Conservation (phyloP, 2,797 vertebrate genomes). For the Percopsis omiscomaycus region DNA sequence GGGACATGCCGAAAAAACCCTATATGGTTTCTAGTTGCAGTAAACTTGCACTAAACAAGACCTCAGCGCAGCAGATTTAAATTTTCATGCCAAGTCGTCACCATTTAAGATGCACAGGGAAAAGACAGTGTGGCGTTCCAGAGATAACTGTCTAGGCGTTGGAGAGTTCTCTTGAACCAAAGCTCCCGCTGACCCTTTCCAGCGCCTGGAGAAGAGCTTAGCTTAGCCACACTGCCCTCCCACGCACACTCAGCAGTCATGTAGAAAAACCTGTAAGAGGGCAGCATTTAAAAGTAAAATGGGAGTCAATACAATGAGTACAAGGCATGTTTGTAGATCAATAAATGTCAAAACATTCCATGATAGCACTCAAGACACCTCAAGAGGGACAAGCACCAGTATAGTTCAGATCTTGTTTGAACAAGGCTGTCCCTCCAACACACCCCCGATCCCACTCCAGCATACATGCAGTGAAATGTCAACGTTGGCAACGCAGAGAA, state of each 20-base stretch:
- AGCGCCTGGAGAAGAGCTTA: slow-evolving; percentile 30
- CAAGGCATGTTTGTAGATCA: slow-evolving; percentile 68
- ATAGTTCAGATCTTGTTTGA: slow-evolving; percentile 15
- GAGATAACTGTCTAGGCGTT: neutral
- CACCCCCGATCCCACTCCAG: too few species aligned
- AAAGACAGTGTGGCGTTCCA: too few species aligned
- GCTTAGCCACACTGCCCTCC: slow-evolving; percentile 54
- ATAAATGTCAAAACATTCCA: slow-evolving; percentile 46
- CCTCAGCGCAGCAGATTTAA: too few species aligned
- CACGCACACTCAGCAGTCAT: slow-evolving; percentile 49
- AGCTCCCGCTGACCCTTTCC: slow-evolving; percentile 20
- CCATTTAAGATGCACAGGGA: too few species aligned
- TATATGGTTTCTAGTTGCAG: too few species aligned
- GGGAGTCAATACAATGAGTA: slow-evolving; percentile 70
- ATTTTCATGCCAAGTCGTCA: too few species aligned
- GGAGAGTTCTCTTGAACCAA: slow-evolving; percentile 20
- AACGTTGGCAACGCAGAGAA: too few species aligned
- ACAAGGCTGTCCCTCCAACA: neutral
- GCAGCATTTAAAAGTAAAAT: slow-evolving; percentile 78
- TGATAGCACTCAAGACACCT: slow-evolving; percentile 19
- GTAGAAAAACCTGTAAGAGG: slow-evolving; percentile 62
- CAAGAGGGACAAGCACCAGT: slow-evolving; percentile 9
- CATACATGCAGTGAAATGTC: too few species aligned
- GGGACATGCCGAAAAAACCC: too few species aligned
- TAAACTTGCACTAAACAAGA: too few species aligned